Percentiles rank a stretch among this genome's conserved stretches.
Evolutionary conservation across 1,140 invertebrate species (phyloP).

Genomic region (Caenorhabditis tropicalis): DNA sequence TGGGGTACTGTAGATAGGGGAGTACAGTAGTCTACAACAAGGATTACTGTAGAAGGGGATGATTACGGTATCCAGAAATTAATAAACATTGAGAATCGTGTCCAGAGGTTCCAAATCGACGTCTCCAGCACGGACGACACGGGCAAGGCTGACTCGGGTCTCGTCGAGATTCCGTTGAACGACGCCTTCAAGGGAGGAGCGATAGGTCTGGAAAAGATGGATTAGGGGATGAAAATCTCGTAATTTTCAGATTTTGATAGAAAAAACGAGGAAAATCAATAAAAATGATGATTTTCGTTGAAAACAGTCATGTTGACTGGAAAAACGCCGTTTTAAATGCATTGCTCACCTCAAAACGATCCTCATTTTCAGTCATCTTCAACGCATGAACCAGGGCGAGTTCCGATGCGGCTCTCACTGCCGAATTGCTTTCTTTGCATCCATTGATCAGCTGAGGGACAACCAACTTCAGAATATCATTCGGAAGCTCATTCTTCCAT

Average conservation of each 20-base stretch:
- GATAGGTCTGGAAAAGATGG: constrained; percentile 34
- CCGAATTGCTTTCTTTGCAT: constrained; percentile 47
- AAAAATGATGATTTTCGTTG: too few relatives aligned
- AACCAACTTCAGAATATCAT: constrained; percentile 43
- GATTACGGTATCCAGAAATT: too few relatives aligned
- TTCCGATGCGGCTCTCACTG: constrained; percentile 12
- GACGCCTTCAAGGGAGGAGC: constrained; percentile 22
- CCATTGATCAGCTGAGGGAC: constrained; percentile 50
- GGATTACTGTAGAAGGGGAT: too few relatives aligned
- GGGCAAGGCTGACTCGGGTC: background rate
- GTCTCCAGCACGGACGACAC: constrained; percentile 35
- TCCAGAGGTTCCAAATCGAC: constrained; percentile 38
- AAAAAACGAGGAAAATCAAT: too few relatives aligned
- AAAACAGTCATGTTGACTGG: too few relatives aligned
- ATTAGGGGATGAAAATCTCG: background rate
- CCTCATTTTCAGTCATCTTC: constrained; percentile 18
- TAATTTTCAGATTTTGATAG: background rate
- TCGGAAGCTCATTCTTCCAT: background rate
- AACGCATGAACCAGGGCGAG: constrained; percentile 33
- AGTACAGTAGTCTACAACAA: too few relatives aligned
- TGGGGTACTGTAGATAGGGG: too few relatives aligned
- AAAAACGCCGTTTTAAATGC: too few relatives aligned
- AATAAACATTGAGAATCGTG: constrained; percentile 14
- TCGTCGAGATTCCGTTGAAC: constrained; percentile 46
- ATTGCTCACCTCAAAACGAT: constrained; percentile 30